Base-by-base conservation (phyloP, 2,113 vertebrate species). In the Salminus brasiliensis region DNA sequence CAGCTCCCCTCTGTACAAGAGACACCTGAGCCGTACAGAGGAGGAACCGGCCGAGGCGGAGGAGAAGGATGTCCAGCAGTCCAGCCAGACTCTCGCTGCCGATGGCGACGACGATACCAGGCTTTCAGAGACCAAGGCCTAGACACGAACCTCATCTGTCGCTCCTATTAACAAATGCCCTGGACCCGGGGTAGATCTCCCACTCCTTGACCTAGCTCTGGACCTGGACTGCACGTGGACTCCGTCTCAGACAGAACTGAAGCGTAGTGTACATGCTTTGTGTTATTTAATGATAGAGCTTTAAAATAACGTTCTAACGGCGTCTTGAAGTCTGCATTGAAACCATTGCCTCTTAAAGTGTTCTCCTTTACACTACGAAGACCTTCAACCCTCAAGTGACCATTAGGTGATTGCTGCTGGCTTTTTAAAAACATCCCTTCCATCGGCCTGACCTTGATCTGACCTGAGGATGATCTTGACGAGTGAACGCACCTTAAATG, bases 1-100 rank as follows among this genome's bases (percentile, higher is more conserved):
- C 89, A 97, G 96, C 90, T 94, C 95, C 83, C 90, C 91, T 13
- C 86, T 89, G 83, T 93, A 92, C 87, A 92, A 91, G 84, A 93
- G 91, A 89, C 88, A 91, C 81, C 89, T 91, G 18, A 36, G 90
- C 90, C 92, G 86, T 85, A 94, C 94, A 59, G 95, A 96, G 6
- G 89, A 90, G 69, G 90, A 91, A 70, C 94, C 95, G 49, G 92
- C 95, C 9, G 63, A 25, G 27, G 59, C 25, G 84, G 82, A 70
- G 73, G 89, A 89, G 5, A 90, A 87, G 21, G 92, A 91, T 34
- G 62, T 82, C 85, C 82, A 87, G 73, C 81, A 89, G 84, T 75
- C 88, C 92, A 76, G 91, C 87, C 83, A 86, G 87, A 88, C 92
- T 84, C 84, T 90, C 86, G 88, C 87, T 88, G 93, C 89, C 45